Evolutionary conservation across 2,888 invertebrate genomes (phyloP).

Genomic region (Zhuqinia jingwanae): DNA sequence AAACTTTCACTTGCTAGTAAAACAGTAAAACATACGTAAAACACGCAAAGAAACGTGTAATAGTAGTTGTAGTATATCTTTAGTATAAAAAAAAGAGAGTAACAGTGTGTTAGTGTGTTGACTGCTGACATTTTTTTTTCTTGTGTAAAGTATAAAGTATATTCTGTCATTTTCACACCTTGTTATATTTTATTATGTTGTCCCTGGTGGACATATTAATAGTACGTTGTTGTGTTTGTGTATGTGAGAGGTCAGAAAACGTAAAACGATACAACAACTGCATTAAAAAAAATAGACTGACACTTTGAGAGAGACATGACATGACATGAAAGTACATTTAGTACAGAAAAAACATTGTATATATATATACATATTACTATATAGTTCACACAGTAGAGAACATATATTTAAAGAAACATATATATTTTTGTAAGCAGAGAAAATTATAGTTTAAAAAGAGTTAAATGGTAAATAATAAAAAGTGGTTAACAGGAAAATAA

Average conservation of each 20-base stretch:
- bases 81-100: background rate
- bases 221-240: background rate
- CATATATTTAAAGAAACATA: slow-evolving; percentile 37
- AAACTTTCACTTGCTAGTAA: background rate
- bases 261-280: too few species aligned
- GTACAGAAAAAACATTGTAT: slow-evolving; percentile 6
- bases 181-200: slow-evolving; percentile 4
- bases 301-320: slow-evolving; percentile 26
- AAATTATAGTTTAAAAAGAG: slow-evolving; percentile 16
- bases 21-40: slow-evolving; percentile 29
- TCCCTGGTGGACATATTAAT: slow-evolving; percentile 6
- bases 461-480: background rate
- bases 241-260: background rate
- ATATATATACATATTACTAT: slow-evolving; percentile 13
- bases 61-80: background rate
- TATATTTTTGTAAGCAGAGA: too few species aligned
- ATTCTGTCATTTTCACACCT: background rate
- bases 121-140: too few species aligned
- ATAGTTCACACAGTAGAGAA: slow-evolving; percentile 10
- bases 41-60: background rate
- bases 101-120: background rate
- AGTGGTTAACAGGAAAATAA: background rate
- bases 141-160: too few species aligned
- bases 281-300: slow-evolving; percentile 21
- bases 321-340: slow-evolving; percentile 43